Evolutionary conservation across 2,888 invertebrate species (phyloP), one percentile per base, ranked within the genome.

Genomic region (Ashinkailepas kermadecensis): DNA sequence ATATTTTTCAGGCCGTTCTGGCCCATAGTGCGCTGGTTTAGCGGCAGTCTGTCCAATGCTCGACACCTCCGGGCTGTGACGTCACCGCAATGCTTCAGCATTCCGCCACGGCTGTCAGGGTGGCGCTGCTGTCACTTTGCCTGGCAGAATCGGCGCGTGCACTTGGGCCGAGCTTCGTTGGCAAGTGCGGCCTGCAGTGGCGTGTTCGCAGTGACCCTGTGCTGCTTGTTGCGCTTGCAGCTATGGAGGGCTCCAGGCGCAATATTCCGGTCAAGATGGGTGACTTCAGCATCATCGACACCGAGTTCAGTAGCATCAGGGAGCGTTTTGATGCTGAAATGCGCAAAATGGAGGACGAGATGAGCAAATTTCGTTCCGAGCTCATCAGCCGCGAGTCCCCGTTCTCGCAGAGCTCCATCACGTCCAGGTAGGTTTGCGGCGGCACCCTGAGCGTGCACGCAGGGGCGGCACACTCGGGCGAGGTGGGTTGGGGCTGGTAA

Each of bases 271-370:
- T 96, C 89, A 94, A 94, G 90, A 91, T 95, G 89, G 94, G 95
- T 86, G 96, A 96, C 89, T 95, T 95, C 90, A 95, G 95, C 90
- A 95, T 97, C 88, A 94, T 96, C 90, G 96, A 97, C 89, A 94
- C 94, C 85, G 97, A 97, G 90, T 97, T 97, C 90, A 94, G 95
- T 87, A 96, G 94, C 89, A 97, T 98, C 88, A 92, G 96, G 87
- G 96, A 96, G 88, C 91, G 95, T 85, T 97, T 97, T 89, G 97
- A 97, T 89, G 93, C 94, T 84, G 97, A 98, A 91, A 97, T 98
- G 97, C 91, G 94, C 87, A 95, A 96, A 90, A 97, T 98, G 95
- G 97, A 98, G 90, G 97, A 97, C 87, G 97, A 97, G 90, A 97
- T 97, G 97, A 93, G 93, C 88, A 93, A 94, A 90, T 96, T 96